Percentiles rank a stretch among this genome's conserved stretches.
Conservation (phyloP, 2,888 invertebrate genomes). For the Drosophila kuntzei region DNA sequence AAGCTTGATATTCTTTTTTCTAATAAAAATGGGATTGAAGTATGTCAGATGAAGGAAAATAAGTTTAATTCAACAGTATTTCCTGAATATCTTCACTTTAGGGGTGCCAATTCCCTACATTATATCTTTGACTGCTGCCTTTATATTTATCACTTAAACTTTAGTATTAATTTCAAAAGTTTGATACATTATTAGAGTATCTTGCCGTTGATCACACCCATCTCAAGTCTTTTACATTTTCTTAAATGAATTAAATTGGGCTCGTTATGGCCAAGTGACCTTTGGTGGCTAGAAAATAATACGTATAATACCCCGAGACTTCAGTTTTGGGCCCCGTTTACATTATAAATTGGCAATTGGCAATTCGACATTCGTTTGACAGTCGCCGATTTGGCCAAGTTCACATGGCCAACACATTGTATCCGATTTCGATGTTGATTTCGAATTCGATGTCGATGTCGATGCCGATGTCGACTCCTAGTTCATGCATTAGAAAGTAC, state of each 20-base stretch:
- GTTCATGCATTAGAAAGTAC: constrained; percentile 75
- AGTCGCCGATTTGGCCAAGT: constrained; percentile 71
- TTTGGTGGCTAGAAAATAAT: constrained; percentile 29
- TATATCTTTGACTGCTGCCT: too few species aligned
- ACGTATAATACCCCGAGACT: constrained; percentile 19
- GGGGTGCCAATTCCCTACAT: too few species aligned
- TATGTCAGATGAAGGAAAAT: too few species aligned
- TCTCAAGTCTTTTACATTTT: not conserved
- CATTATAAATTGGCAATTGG: constrained; percentile 64
- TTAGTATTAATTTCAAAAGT: not conserved
- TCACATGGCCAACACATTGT: constrained; percentile 59
- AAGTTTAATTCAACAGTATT: too few species aligned
- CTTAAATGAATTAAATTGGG: constrained; percentile 61
- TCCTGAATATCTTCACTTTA: too few species aligned
- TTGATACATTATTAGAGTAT: not conserved
- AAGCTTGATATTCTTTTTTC: not conserved
- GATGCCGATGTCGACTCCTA: constrained; percentile 31
- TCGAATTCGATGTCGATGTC: constrained; percentile 17
- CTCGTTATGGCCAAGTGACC: constrained; percentile 54
- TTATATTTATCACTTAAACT: too few species aligned
- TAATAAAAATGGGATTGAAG: too few species aligned
- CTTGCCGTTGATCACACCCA: not conserved
- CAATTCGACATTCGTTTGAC: constrained; percentile 64
- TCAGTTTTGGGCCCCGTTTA: constrained; percentile 25
- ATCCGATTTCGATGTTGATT: constrained; percentile 35